Evolutionary conservation across 2,888 invertebrate genomes (phyloP).

Genomic region (Drosophila prostipennis): DNA sequence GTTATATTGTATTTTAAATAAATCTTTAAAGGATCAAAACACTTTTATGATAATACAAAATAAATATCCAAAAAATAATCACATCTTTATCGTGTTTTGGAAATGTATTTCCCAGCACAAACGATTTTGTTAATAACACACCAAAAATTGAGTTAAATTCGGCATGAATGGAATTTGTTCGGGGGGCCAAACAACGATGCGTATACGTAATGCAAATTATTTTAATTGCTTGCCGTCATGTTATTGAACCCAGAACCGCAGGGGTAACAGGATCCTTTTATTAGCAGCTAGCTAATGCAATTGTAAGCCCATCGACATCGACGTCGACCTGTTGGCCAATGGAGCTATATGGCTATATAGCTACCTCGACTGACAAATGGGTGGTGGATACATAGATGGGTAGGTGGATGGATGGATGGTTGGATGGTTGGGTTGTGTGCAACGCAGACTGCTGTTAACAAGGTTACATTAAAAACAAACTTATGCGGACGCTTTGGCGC

Average conservation of each 20-base stretch:
- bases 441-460: conserved; percentile 42
- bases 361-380: too few relatives aligned
- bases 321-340: conserved; percentile 72
- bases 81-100: not conserved
- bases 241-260: conserved; percentile 39
- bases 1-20: not conserved
- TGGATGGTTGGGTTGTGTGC: not conserved
- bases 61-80: not conserved
- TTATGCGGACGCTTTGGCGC: conserved; percentile 49
- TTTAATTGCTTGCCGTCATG: conserved; percentile 24
- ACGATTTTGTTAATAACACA: not conserved
- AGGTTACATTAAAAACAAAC: conserved; percentile 50
- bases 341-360: not conserved
- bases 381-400: not conserved
- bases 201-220: conserved; percentile 28
- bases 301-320: conserved; percentile 69
- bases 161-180: conserved; percentile 4
- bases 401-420: too few relatives aligned
- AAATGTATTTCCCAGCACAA: not conserved
- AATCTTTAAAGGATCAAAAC: not conserved
- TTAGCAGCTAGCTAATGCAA: conserved; percentile 63
- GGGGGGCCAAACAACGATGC: conserved; percentile 6
- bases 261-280: conserved; percentile 48
- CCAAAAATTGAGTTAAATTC: conserved; percentile 17
- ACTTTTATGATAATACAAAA: too few relatives aligned